Conservation (phyloP, 2,113 vertebrate genomes). For the Daboia siamensis region DNA sequence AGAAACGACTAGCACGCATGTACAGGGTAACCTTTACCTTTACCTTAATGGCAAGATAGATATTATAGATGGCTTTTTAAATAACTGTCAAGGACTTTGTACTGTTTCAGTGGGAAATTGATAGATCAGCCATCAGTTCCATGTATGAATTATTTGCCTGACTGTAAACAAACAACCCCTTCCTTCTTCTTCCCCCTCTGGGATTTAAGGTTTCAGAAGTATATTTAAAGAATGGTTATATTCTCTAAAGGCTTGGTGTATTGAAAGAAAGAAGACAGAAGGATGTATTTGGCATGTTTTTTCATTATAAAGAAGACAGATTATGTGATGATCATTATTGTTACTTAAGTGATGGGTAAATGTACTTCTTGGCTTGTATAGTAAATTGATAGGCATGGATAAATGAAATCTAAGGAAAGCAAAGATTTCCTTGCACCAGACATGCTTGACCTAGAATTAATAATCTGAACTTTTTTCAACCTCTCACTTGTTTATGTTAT, state of each 20-base stretch:
- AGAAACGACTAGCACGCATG: too few relatives aligned
- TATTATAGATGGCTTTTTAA: background rate
- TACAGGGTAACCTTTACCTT: too few relatives aligned
- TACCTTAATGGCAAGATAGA: background rate
- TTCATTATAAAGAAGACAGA: background rate
- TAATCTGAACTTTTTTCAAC: background rate
- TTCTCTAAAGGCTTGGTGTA: background rate
- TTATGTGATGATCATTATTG: background rate
- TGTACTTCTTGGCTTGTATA: background rate
- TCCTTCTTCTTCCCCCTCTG: background rate
- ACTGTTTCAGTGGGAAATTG: background rate
- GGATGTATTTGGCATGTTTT: background rate
- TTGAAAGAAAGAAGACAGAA: background rate
- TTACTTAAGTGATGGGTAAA: background rate
- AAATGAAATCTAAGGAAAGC: background rate
- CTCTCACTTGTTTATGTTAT: conserved; percentile 1
- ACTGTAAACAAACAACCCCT: background rate
- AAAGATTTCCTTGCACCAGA: background rate
- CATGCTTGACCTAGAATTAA: background rate
- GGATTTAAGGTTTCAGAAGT: background rate
- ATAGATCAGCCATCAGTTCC: background rate
- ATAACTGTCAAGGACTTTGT: background rate
- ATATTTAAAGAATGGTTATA: background rate
- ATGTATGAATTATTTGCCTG: background rate
- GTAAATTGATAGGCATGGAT: background rate